phyloP scores from a whole-genome alignment of 2,797 vertebrate genomes.

The Picus viridis region DNA sequence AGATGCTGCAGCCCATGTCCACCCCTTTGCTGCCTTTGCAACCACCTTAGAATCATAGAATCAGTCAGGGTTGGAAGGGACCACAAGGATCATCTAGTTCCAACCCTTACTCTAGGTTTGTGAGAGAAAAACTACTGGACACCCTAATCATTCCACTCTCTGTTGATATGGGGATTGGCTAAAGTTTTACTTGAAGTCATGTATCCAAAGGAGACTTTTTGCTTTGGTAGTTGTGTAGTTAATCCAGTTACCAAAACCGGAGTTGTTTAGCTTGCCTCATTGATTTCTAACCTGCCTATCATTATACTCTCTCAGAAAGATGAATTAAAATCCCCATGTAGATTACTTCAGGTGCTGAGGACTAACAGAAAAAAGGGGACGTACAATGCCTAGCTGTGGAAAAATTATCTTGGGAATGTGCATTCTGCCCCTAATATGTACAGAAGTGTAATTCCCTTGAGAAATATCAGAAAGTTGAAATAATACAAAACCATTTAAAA shows the following conservation, averaged over 20 bases:
- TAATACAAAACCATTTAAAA: constrained; percentile 62
- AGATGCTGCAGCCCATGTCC: not conserved
- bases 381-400: not conserved
- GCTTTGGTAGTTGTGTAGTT: not conserved
- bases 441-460: constrained; percentile 22
- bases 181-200: not conserved
- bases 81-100: too few species aligned
- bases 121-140: not conserved
- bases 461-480: constrained; percentile 57
- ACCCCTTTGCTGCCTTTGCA: not conserved
- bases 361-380: not conserved
- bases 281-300: not conserved
- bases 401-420: not conserved
- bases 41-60: too few species aligned
- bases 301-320: not conserved
- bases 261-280: not conserved
- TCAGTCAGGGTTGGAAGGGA: too few species aligned
- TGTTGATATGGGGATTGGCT: not conserved
- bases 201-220: not conserved
- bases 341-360: not conserved
- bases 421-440: not conserved
- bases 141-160: not conserved
- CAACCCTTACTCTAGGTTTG: not conserved
- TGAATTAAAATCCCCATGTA: constrained; percentile 19
- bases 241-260: not conserved